Evolutionary conservation across 2,888 invertebrate species (phyloP), one percentile per base, ranked within the genome.

Genomic region (Pollenia griseotomentosa): DNA sequence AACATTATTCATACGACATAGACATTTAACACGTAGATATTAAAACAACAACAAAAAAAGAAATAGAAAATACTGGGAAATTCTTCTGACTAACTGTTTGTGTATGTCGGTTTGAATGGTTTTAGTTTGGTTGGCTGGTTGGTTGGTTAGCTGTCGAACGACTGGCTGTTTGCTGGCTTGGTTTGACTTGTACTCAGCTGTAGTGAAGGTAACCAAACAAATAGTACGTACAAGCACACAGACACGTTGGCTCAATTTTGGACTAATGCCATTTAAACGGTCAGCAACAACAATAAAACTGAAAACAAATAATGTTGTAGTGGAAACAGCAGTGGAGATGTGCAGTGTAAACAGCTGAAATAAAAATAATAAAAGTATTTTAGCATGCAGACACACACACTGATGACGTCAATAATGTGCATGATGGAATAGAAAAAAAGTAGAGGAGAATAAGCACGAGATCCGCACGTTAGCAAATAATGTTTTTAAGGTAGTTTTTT

Each of bases 331-430:
- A 59, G 11, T 46, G 16, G n/a, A 48, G 33, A 14, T 23, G 33
- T 33, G 33, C 33, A 33, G 74, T 48, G 19, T 48, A 81, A 46
- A 57, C 55, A 82, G 59, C 48, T 51, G 66, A 74, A 82, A 82
- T 40, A 33, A 81, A 46, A 59, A 82, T 73, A 73, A 82, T 74
- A 74, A 81, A 83, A 77, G 80, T 84, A 78, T 65, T 78, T 84
- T 81, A 63, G 55, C 81, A 84, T 59, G 78, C 81, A 87, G 81
- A 73, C 81, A 84, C 44, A 78, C 65, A 74, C 53, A 84, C 65
- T 85, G 66, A 85, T 87, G 87, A 87, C 87, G 87, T 87, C 87
- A 87, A 87, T 87, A 70, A 59, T 78, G 51, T 86, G 78, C 81
- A 74, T 65, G 59, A 82, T 74, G 51, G 63, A 63, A 87, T 51